Base-by-base conservation (phyloP, 2,797 vertebrate genomes). In the Sebastes cheni region DNA sequence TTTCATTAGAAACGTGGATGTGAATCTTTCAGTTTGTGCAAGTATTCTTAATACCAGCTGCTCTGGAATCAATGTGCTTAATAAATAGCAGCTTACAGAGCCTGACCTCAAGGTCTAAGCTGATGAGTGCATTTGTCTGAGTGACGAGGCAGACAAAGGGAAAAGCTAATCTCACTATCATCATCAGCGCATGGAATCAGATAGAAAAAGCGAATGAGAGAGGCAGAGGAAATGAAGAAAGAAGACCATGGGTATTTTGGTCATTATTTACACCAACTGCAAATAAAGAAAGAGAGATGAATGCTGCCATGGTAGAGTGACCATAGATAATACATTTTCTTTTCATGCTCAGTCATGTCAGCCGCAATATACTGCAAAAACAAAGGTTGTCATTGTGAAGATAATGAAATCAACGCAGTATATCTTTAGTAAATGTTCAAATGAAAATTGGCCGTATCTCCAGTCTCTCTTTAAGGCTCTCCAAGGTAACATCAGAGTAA, bases 101-200 rank as follows among this genome's bases (percentile, higher is more conserved):
- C 67, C 81, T 88, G 88, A 93, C 92, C 92, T 83, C 73, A 4
- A 91, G 90, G 90, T 92, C 83, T 61, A 46, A 71, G 70, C 83
- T 89, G 89, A 94, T 91, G 91, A 93, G 88, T 75, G 79, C 88
- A 91, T 94, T 93, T 92, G 86, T 94, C 89, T 89, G 86, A 86
- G 85, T 55, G 84, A 84, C 79, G 81, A 84, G 70, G 81, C 89
- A 86, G 80, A 94, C 89, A 92, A 89, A 85, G 80, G 80, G 72
- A 83, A 86, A 92, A 87, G 83, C 81, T 91, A 87, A 93, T 93
- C 87, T 89, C 59, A 50, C 86, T 58, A 86, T 92, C 83, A 87
- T 92, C 87, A 87, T 91, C 87, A 76, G 79, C 1, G 59, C 74
- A 72, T 72, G 80, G 83, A 77, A 85, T 92, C 86, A 87, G 82